Evolutionary conservation across 2,113 vertebrate species (phyloP), one percentile per base, ranked within the genome.

Genomic region (Planiliza haematocheilus): DNA sequence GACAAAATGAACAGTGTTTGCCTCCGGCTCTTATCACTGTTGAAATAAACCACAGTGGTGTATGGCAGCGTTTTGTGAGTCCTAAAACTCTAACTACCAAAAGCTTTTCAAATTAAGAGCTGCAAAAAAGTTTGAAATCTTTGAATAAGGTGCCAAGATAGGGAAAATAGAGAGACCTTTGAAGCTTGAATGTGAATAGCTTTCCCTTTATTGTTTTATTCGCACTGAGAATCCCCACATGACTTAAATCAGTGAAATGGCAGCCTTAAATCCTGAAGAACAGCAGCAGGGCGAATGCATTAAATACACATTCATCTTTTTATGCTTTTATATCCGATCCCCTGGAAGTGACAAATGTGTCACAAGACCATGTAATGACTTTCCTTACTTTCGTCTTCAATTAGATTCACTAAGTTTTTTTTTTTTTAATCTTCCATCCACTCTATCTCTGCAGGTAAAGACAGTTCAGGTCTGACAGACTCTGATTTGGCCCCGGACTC

Each of bases 401-500:
- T 30, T 30, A 30, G 24, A 30, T 30, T 30, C 24, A 30, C 24
- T 3, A 30, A 30, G 24, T 30, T 30, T 30, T 2, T 30, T 2
- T 30, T 30, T 30, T 30, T 37, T 24, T 46, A 8, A 14, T 38
- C 43, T 58, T 66, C 7, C 24, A 13, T 39, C 17, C 42, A n/a
- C n/a, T n/a, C 14, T 30, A 9, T 71, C 36, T 81, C 36, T 70
- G 8, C 21, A 99, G 98, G 95, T 91, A 99, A 99, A 93, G 96
- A 98, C 84, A 94, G 93, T 77, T 83, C 94, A 51, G 89, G 88
- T 50, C 80, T 98, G 89, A 95, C 95, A 34, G 96, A 98, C 52
- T 91, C 96, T 0, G 96, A 98, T 67, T 48, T 97, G 89, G 94
- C 95, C 6, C 90, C 94, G 0, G 95, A 94, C 91, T 94, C 95